Evolutionary conservation across 2,113 vertebrate genomes (phyloP).

Genomic region (Cebidichthys violaceus): DNA sequence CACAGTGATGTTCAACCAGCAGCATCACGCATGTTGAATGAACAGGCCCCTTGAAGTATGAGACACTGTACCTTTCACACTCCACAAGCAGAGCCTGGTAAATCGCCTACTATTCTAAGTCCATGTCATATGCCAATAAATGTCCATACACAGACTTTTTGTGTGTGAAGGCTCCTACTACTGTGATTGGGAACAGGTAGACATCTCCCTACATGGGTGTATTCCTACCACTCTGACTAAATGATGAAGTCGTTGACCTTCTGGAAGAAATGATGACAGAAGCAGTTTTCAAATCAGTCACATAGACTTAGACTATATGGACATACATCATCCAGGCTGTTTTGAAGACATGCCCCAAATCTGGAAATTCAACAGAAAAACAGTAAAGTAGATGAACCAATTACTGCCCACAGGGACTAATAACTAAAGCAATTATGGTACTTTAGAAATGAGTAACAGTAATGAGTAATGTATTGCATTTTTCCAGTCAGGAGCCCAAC

Average conservation of each 20-base stretch:
- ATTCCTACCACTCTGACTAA: neutral
- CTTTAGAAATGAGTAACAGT: conserved; percentile 66
- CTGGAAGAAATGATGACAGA: neutral
- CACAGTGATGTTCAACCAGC: neutral
- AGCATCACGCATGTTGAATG: neutral
- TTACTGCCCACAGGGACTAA: conserved; percentile 55
- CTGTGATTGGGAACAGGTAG: neutral
- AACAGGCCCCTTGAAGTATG: neutral
- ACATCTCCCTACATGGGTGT: neutral
- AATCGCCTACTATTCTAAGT: neutral
- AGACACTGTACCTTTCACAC: neutral
- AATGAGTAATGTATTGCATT: conserved; percentile 71
- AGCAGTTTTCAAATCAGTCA: conserved; percentile 4
- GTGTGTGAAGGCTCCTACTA: neutral
- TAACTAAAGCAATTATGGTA: conserved; percentile 55
- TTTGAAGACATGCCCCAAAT: conserved; percentile 31
- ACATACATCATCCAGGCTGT: neutral
- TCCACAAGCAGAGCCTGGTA: neutral
- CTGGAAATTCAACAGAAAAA: conserved; percentile 52
- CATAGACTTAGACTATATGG: neutral
- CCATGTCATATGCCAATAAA: neutral
- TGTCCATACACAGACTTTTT: neutral
- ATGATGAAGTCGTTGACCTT: neutral
- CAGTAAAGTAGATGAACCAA: conserved; percentile 47
- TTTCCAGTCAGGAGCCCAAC: conserved; percentile 58